Evolutionary conservation across 2,888 invertebrate genomes (phyloP), one percentile per base, ranked within the genome.

Genomic region (Tetropium fuscum): DNA sequence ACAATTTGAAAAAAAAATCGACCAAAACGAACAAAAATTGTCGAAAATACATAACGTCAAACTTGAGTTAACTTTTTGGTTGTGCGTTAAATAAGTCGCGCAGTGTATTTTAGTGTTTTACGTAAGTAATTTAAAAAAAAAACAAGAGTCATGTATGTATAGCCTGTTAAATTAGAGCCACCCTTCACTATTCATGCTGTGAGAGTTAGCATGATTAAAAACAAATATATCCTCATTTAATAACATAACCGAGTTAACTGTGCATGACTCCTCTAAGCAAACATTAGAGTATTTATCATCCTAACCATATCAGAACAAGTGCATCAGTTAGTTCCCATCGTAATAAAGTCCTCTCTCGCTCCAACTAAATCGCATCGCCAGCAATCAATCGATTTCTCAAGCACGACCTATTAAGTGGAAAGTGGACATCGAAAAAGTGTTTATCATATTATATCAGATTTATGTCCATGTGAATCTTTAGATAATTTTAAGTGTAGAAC

Each of bases 201-300:
- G 8, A 27, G 45, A 53, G 56, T 45, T 22, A 48, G 11, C 11
- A 32, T 53, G 27, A 53, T 53, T 53, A 53, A 53, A 53, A 53
- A 53, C 51, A 53, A 53, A 53, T 53, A n/a, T n/a, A 53, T 36
- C 38, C 25, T 30, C 16, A 16, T 53, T 53, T 53, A 53, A 53
- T 53, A 40, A 32, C 16, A 18, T 43, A 53, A 43, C 53, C 43
- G 53, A 53, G 43, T 43, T 53, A 53, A 32, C 30, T 30, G 51
- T 53, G 51, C 51, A 40, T 53, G 53, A 43, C 43, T 53, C 53
- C 43, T 43, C 43, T 43, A 10, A 10, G 34, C 10, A 53, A 53
- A 53, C 53, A 53, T 34, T 30, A 20, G 19, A 30, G 32, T 8
- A 19, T 41, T 43, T 43, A 53, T 30, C 43, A 34, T 18, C 49